phyloP scores from a whole-genome alignment of 2,797 vertebrate species.

The Rhyacichthys aspro region DNA sequence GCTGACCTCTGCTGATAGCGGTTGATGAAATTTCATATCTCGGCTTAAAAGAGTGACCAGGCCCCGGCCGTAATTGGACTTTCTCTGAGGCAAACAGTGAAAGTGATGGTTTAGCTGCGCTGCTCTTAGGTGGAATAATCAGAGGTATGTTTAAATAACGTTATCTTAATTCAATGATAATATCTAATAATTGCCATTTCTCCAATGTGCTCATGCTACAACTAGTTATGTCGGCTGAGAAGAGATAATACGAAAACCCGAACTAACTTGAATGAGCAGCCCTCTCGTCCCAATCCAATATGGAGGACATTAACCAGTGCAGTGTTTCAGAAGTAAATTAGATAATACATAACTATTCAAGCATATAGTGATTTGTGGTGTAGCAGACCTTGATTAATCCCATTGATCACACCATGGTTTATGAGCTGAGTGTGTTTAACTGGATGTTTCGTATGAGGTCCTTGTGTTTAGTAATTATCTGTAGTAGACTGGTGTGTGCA shows the following conservation, averaged over 20 bases:
- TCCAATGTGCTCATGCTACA: conserved; percentile 7
- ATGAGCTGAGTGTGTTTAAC: too few species aligned
- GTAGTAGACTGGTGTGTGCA: too few species aligned
- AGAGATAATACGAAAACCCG: not conserved
- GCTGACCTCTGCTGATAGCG: conserved; percentile 43
- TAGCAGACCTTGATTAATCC: too few species aligned
- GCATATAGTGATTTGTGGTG: too few species aligned
- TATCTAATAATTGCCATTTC: conserved; percentile 29
- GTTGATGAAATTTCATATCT: conserved; percentile 56
- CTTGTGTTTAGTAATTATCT: too few species aligned
- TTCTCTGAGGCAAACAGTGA: conserved; percentile 24
- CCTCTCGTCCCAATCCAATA: conserved; percentile 1
- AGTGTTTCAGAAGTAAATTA: too few species aligned
- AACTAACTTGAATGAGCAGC: not conserved
- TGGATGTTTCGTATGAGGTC: too few species aligned
- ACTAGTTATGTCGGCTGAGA: conserved; percentile 3
- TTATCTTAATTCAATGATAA: conserved; percentile 19
- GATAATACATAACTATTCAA: too few species aligned
- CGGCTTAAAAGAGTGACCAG: conserved; percentile 31
- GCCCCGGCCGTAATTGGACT: conserved; percentile 34
- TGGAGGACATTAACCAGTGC: not conserved
- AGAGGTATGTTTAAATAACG: conserved; percentile 4
- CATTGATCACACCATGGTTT: too few species aligned
- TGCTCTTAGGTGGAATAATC: conserved; percentile 26
- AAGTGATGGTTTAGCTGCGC: conserved; percentile 10